Evolutionary conservation across 2,797 vertebrate genomes (phyloP), one percentile per base, ranked within the genome.

Genomic region (Leptodactylus fallax): DNA sequence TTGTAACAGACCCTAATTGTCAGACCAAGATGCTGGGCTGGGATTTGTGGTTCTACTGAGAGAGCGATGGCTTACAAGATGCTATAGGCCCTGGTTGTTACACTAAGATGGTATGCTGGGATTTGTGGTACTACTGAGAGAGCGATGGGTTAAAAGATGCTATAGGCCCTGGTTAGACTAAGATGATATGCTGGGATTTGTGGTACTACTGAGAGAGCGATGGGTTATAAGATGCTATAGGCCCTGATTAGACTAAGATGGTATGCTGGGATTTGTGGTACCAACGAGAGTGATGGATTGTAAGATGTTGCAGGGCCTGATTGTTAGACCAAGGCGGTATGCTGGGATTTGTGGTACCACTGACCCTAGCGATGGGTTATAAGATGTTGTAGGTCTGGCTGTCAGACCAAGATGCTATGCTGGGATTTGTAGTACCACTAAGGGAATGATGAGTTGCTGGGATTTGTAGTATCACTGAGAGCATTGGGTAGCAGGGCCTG

Each of bases 331-430:
- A 6, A 21, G 17, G 10, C 10, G 19, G 8, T 7, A 65, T 81
- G 79, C 60, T 81, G 58, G 58, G 79, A n/a, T 21, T n/a, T 81
- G 79, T 63, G n/a, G 79, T 81, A 25, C 58, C 21, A 12, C 27
- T n/a, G 36, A 36, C n/a, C n/a, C n/a, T n/a, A 65, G 36, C 4
- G 36, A 36, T 36, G 36, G 36, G 36, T 36, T 36, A 36, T 36
- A 36, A n/a, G n/a, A n/a, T n/a, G n/a, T n/a, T n/a, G n/a, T n/a
- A n/a, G n/a, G 36, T 4, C 36, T 36, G 36, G 36, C 36, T 4
- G 36, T 1, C 36, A 36, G 63, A 27, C n/a, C 2, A 6, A 21
- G 17, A 21, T 19, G 19, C 3, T 7, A 65, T 81, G 79, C 60
- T 81, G 58, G 58, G 79, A n/a, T n/a, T n/a, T n/a, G n/a, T n/a